Percentiles rank a stretch among this genome's conserved stretches.
phyloP scores from a whole-genome alignment of 2,113 vertebrate genomes.

The Hylia prasina region DNA sequence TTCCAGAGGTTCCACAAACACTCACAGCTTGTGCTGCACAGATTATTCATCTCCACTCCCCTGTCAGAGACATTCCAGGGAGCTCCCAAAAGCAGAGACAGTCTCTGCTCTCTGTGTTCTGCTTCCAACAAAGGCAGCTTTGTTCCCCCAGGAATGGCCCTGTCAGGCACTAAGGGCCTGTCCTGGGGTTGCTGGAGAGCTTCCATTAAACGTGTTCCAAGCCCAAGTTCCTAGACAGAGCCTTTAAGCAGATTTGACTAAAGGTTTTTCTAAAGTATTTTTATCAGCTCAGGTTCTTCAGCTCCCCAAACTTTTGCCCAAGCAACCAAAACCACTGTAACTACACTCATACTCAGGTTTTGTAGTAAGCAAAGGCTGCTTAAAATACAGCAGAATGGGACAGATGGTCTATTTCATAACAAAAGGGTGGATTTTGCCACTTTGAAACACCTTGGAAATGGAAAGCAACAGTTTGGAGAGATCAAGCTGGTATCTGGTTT shows the following conservation, averaged over 20 bases:
- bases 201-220: slow-evolving; percentile 5
- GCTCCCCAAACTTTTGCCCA: not conserved
- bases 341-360: not conserved
- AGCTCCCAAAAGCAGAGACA: slow-evolving; percentile 38
- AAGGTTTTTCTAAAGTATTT: not conserved
- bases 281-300: not conserved
- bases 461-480: not conserved
- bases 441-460: not conserved
- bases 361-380: not conserved
- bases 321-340: not conserved
- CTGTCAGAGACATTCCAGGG: slow-evolving; percentile 34
- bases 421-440: not conserved
- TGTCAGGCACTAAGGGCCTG: slow-evolving; percentile 6
- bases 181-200: slow-evolving; percentile 27
- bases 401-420: not conserved
- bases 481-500: not conserved
- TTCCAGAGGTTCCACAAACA: not conserved
- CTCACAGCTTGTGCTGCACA: not conserved
- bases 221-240: slow-evolving; percentile 36
- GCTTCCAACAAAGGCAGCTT: slow-evolving; percentile 58
- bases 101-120: slow-evolving; percentile 14
- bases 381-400: not conserved
- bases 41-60: not conserved
- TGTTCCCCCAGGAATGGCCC: slow-evolving; percentile 59
- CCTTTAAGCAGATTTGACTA: not conserved